Evolutionary conservation across 2,113 vertebrate species (phyloP), one percentile per base, ranked within the genome.

Genomic region (Ptilonorhynchus violaceus): DNA sequence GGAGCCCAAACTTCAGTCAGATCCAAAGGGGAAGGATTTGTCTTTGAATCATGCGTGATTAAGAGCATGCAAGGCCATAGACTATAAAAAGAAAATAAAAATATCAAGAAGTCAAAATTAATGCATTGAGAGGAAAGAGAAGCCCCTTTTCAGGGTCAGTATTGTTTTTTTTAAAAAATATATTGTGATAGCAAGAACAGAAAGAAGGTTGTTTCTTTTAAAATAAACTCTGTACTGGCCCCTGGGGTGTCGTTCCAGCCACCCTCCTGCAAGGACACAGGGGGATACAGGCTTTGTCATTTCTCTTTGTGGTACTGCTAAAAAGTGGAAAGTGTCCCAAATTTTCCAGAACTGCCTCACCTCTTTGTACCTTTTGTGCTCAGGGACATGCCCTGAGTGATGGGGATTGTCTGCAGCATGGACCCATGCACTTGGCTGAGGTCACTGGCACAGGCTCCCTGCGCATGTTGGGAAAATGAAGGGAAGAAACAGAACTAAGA

Each of bases 401-500:
- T 6, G 9, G 10, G 20, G 6, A 46, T n/a, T 20, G 11, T 28
- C 9, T 14, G 17, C 15, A 89, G 10, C 50, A 53, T 0, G 0
- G 19, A 49, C 13, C 30, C n/a, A 12, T 37, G 19, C 52, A 39
- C 30, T 10, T 47, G 46, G 66, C 7, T 77, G 44, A 56, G 11
- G 13, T 63, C 21, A 58, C 24, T 53, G 37, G 5, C 35, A 42
- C 22, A 68, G 5, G 7, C 14, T 62, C 10, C 24, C 76, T 58
- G 13, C 22, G 15, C 10, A 2, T 0, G 1, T 1, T 33, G 18
- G 23, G 47, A 55, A 56, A 91, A 70, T 42, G 24, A 62, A 83
- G 10, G 16, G 23, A 50, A 73, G 16, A 33, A 70, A 56, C 22
- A 42, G 25, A 79, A 7, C 25, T n/a, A 41, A 64, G 55, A 64